A percentile compares a stretch with the other conserved stretches of the same genome.
Conservation (phyloP, 1,140 invertebrate species). For the Anadara kagoshimensis region DNA sequence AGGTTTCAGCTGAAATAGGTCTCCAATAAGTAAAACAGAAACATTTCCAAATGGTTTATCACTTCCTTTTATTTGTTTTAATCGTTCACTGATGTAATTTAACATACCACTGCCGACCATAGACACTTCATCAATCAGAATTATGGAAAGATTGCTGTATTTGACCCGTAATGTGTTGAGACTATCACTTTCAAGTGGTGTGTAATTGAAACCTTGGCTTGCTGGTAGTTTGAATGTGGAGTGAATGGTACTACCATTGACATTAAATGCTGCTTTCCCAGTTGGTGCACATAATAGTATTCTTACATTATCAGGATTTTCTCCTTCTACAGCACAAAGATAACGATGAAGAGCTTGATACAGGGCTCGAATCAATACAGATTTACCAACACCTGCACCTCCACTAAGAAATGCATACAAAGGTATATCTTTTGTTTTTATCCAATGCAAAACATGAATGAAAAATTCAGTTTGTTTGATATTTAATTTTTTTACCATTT, state of each 20-base stretch:
- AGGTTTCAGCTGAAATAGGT: constrained; percentile 42
- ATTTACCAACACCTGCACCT: constrained; percentile 31
- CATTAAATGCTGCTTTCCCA: constrained; percentile 45
- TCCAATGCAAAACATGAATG: constrained; percentile 29
- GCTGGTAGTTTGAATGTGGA: constrained; percentile 28
- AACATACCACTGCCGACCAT: constrained; percentile 45
- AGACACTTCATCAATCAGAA: constrained; percentile 49
- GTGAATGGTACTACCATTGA: constrained; percentile 29
- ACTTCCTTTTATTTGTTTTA: constrained; percentile 38
- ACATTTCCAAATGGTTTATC: constrained; percentile 39
- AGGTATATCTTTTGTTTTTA: constrained; percentile 26
- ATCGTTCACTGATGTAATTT: constrained; percentile 27
- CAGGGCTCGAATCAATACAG: constrained; percentile 25
- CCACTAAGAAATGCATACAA: constrained; percentile 35
- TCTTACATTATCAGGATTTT: constrained; percentile 26
- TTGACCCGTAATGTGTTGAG: constrained; percentile 32
- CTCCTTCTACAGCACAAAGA: constrained; percentile 3
- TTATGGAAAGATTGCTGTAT: constrained; percentile 25
- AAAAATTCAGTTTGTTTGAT: constrained; percentile 28
- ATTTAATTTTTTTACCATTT: constrained; percentile 16
- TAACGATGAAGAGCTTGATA: constrained; percentile 12
- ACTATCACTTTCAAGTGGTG: constrained; percentile 20
- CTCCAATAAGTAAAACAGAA: constrained; percentile 41
- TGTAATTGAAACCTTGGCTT: constrained; percentile 9
- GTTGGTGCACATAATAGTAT: constrained; percentile 39